Percentiles rank a stretch among this genome's conserved stretches.
These are phyloP conservation scores for Agriopis aurantiaria DNA, from an alignment of 2,888 invertebrate species.

Conservation along the genomic window DNA sequence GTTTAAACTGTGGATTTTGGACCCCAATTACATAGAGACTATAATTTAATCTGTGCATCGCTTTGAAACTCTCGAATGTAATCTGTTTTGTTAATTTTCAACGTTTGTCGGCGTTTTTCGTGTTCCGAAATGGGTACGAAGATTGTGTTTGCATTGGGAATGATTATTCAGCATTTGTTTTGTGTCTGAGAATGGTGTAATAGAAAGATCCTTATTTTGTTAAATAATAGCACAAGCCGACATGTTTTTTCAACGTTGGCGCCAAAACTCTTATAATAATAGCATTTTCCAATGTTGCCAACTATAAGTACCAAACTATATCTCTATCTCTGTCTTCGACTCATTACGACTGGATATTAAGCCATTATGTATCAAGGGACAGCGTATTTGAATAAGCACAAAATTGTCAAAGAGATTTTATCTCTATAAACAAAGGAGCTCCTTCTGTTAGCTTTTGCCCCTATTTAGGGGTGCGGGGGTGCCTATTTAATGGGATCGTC, in stretches of 20 bases:
- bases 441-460: slow-evolving; percentile 82
- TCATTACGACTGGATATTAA: slow-evolving; percentile 69
- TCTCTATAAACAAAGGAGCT: slow-evolving; percentile 84
- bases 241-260: too few species aligned
- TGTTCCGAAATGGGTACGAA: slow-evolving; percentile 54
- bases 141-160: slow-evolving; percentile 56
- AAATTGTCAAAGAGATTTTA: slow-evolving; percentile 86
- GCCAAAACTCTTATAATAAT: too few species aligned
- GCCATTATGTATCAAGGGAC: slow-evolving; percentile 79
- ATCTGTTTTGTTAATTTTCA: slow-evolving; percentile 84
- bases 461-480: slow-evolving; percentile 61
- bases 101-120: slow-evolving; percentile 73
- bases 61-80: slow-evolving; percentile 77
- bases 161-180: slow-evolving; percentile 62
- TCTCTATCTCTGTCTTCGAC: slow-evolving; percentile 45
- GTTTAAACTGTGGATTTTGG: slow-evolving; percentile 3
- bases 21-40: not conserved
- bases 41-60: slow-evolving; percentile 22
- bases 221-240: too few species aligned
- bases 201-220: slow-evolving; percentile 10
- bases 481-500: slow-evolving; percentile 81
- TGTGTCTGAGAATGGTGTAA: slow-evolving; percentile 37
- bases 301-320: not conserved
- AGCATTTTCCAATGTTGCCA: not conserved
- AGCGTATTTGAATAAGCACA: slow-evolving; percentile 84